Conservation (phyloP, 1,140 invertebrate species). For the Trachymyrmex septentrionalis region DNA sequence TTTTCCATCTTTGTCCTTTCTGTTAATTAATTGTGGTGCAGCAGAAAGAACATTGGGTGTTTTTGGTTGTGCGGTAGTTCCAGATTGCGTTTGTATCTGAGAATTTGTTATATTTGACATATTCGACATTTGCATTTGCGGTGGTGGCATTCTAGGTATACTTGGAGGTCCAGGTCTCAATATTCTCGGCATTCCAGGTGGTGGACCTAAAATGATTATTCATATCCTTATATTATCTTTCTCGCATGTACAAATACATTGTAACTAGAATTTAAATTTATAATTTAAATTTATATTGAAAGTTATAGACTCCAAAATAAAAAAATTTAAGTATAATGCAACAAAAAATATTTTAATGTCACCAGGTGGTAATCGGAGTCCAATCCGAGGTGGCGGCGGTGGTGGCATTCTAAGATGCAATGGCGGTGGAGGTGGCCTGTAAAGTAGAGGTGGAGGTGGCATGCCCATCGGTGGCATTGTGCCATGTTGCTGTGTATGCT, state of each 20-base stretch:
- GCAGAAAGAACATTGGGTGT: constrained; percentile 93
- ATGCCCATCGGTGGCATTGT: constrained; percentile 86
- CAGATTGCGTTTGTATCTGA: constrained; percentile 80
- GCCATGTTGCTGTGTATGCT: constrained; percentile 78
- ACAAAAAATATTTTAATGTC: constrained; percentile 50
- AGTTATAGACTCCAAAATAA: constrained; percentile 29
- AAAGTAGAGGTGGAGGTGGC: constrained; percentile 85
- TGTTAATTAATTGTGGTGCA: constrained; percentile 93
- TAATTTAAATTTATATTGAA: neutral
- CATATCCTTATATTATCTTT: neutral
- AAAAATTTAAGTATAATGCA: constrained; percentile 36
- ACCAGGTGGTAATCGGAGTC: constrained; percentile 85
- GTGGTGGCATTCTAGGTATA: constrained; percentile 87
- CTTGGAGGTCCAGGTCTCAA: constrained; percentile 86
- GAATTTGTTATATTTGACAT: constrained; percentile 77
- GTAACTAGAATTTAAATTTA: neutral
- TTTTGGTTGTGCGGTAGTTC: constrained; percentile 80
- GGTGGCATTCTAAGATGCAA: constrained; percentile 87
- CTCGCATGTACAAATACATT: neutral
- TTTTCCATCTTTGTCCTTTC: constrained; percentile 88
- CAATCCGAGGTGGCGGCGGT: constrained; percentile 86
- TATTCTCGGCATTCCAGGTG: constrained; percentile 88
- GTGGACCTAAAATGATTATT: constrained; percentile 80
- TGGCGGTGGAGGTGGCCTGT: constrained; percentile 85
- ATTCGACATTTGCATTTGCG: constrained; percentile 85